These are phyloP conservation scores for Lanius ludovicianus DNA, from an alignment of 2,113 vertebrate species.

Conservation along the genomic window DNA sequence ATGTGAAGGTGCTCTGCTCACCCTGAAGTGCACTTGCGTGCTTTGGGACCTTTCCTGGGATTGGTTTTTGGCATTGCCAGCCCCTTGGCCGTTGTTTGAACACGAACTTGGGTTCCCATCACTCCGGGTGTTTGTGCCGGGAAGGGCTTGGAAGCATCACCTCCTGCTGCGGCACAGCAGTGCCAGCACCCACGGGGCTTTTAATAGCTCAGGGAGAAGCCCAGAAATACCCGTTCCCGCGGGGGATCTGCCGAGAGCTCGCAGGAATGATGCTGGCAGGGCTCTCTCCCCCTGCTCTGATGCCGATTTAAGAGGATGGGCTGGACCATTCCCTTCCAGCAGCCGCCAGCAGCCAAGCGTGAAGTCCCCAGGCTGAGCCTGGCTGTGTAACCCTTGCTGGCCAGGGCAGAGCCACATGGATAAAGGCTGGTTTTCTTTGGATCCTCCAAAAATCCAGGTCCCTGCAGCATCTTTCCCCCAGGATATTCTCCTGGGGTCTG, in stretches of 20 bases:
- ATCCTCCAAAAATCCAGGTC: neutral
- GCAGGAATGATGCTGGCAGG: neutral
- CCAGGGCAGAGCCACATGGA: neutral
- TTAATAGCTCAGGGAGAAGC: conserved; percentile 9
- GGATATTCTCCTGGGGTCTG: neutral
- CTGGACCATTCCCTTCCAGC: neutral
- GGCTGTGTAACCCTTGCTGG: conserved; percentile 3
- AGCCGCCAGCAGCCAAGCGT: conserved; percentile 1
- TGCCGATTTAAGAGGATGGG: neutral
- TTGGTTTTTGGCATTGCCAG: neutral
- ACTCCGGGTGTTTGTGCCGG: neutral
- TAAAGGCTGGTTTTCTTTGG: neutral
- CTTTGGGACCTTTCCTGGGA: neutral
- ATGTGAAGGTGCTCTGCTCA: neutral
- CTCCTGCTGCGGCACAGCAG: conserved; percentile 18
- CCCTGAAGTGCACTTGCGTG: rapidly evolving
- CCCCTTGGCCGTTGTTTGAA: neutral
- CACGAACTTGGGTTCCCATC: neutral
- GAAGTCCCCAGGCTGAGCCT: neutral
- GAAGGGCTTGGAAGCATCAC: conserved; percentile 21
- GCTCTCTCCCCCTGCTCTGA: neutral
- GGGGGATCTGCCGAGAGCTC: neutral
- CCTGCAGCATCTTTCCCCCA: neutral
- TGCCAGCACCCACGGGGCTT: conserved; percentile 34
- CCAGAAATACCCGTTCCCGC: neutral